Evolutionary conservation across 2,113 vertebrate species (phyloP).

Genomic region (Raja brachyura): DNA sequence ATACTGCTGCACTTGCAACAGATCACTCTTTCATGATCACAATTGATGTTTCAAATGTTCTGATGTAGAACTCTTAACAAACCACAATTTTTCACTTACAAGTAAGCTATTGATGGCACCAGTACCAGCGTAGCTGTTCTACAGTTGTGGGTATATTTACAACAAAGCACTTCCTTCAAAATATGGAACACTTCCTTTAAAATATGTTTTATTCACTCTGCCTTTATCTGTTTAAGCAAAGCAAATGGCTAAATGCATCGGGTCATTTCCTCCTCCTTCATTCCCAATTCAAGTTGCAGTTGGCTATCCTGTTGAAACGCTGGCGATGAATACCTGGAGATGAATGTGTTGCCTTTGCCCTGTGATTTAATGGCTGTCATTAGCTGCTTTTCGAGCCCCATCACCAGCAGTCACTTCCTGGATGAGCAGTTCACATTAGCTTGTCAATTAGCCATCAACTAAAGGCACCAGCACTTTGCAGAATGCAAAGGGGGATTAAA

Average conservation of each 20-base stretch:
- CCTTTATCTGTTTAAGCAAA: background rate
- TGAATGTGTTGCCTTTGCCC: background rate
- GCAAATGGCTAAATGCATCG: background rate
- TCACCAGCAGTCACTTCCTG: background rate
- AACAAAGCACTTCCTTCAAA: background rate
- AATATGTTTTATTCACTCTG: background rate
- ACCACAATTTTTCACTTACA: background rate
- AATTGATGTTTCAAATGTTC: background rate
- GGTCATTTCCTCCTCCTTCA: background rate
- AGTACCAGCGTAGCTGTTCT: background rate
- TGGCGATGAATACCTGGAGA: background rate
- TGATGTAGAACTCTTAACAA: background rate
- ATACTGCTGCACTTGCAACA: background rate
- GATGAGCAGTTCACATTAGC: slow-evolving; percentile 11
- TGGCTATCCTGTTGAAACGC: background rate
- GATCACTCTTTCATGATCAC: background rate
- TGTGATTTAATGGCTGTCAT: background rate
- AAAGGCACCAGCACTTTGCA: background rate
- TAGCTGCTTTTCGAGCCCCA: background rate
- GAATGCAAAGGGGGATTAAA: background rate
- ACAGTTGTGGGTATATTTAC: background rate
- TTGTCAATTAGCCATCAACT: slow-evolving; percentile 19
- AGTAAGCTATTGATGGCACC: background rate
- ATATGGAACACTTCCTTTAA: background rate
- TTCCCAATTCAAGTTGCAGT: background rate